Conservation (phyloP, 1,140 invertebrate genomes). For the Dendrolimus kikuchii region DNA sequence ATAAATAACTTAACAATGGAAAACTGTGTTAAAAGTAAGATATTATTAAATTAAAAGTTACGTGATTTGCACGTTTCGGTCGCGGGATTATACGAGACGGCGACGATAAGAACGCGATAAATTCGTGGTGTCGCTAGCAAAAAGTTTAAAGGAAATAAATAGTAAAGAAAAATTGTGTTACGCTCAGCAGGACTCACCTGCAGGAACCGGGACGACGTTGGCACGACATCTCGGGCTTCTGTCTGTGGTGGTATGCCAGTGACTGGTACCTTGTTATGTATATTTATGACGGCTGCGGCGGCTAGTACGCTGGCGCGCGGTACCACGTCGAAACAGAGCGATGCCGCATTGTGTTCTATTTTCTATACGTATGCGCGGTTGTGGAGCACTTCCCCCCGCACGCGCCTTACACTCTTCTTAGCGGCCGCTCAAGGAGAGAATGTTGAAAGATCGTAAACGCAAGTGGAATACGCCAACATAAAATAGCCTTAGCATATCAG, state of each 20-base stretch:
- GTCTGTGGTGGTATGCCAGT: constrained; percentile 26
- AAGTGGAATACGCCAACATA: constrained; percentile 14
- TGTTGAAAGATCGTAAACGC: constrained; percentile 27
- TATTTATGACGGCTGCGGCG: constrained; percentile 43
- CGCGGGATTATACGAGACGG: constrained; percentile 6
- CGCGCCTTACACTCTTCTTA: constrained; percentile 10
- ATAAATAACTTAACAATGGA: constrained; percentile 1
- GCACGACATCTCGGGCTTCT: constrained; percentile 22
- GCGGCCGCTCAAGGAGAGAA: constrained; percentile 12
- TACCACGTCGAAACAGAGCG: constrained; percentile 47
- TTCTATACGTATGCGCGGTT: constrained; percentile 39
- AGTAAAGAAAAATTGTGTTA: constrained; percentile 10
- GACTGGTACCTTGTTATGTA: constrained; percentile 24
- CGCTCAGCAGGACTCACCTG: constrained; percentile 52
- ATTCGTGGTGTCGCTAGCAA: constrained; percentile 30
- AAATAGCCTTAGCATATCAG: constrained; percentile 15
- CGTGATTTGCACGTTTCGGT: neutral
- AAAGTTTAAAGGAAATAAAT: constrained; percentile 23
- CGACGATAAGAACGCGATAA: constrained; percentile 33
- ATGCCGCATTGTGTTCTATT: constrained; percentile 62
- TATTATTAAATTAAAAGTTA: too few species aligned
- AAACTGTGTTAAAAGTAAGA: neutral
- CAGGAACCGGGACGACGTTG: constrained; percentile 7
- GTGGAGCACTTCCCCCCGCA: constrained; percentile 19
- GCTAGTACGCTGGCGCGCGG: constrained; percentile 51